These are phyloP conservation scores for Scaptomyza hsui DNA, from an alignment of 1,140 invertebrate genomes.

Conservation along the genomic window DNA sequence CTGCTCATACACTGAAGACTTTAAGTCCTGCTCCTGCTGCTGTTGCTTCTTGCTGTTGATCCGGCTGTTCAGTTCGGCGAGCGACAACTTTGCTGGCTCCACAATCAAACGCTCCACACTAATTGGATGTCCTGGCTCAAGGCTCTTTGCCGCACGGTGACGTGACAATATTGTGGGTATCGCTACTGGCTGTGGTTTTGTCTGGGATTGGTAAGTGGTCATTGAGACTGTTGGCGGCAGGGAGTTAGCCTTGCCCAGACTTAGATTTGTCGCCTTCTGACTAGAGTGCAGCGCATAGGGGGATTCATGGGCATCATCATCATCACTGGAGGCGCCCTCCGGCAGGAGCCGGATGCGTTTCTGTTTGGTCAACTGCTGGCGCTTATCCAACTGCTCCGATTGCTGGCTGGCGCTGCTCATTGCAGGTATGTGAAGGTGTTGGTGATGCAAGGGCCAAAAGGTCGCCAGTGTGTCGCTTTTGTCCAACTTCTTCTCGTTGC, in stretches of 20 bases:
- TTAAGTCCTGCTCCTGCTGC: neutral
- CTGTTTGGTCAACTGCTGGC: slow-evolving; percentile 28
- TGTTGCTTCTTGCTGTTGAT: slow-evolving; percentile 7
- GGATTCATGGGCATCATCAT: slow-evolving; percentile 21
- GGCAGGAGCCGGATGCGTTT: slow-evolving; percentile 16
- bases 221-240: slow-evolving; percentile 54
- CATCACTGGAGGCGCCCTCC: slow-evolving; percentile 29
- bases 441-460: slow-evolving; percentile 72
- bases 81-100: slow-evolving; percentile 40
- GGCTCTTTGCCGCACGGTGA: slow-evolving; percentile 36
- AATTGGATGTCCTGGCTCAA: slow-evolving; percentile 33
- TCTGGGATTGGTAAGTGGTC: neutral
- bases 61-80: slow-evolving; percentile 27
- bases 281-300: slow-evolving; percentile 55
- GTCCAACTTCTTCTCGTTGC: slow-evolving; percentile 7
- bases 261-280: slow-evolving; percentile 57
- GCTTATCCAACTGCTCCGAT: slow-evolving; percentile 23
- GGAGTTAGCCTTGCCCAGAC: slow-evolving; percentile 56
- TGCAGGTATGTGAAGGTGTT: slow-evolving; percentile 59
- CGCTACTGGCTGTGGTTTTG: neutral
- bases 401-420: slow-evolving; percentile 57
- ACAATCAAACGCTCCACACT: slow-evolving; percentile 46
- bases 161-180: slow-evolving; percentile 34
- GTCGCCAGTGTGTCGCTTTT: slow-evolving; percentile 73
- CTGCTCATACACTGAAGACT: slow-evolving; percentile 5